Percentiles rank a stretch among this genome's conserved stretches.
Conservation (phyloP, 1,140 invertebrate species). For the Armadillidium nasatum region DNA sequence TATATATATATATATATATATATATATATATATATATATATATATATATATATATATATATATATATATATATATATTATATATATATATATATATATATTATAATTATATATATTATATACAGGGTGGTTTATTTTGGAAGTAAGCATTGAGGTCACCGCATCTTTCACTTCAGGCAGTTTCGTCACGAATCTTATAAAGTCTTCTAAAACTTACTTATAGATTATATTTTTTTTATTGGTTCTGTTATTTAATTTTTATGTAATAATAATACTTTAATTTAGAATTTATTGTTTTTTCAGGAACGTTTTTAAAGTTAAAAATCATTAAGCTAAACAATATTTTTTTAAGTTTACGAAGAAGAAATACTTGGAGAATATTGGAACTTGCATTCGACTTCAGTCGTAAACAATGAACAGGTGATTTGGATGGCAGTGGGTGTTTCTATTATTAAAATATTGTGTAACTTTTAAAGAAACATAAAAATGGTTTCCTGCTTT, state of each 20-base stretch:
- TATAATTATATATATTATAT: not conserved
- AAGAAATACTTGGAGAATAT: not conserved
- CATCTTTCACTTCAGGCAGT: constrained; percentile 9
- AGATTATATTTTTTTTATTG: too few relatives aligned
- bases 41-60: constrained; percentile 1
- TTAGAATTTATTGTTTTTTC: too few relatives aligned
- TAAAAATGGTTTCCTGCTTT: too few relatives aligned
- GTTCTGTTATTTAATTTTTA: too few relatives aligned
- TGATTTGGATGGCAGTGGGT: not conserved
- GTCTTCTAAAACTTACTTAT: not conserved
- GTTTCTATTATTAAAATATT: not conserved
- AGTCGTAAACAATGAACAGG: constrained; percentile 9
- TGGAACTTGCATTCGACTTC: not conserved
- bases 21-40: constrained; percentile 14
- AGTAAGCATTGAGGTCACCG: constrained; percentile 8
- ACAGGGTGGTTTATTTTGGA: not conserved
- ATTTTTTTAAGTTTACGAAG: too few relatives aligned
- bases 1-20: constrained; percentile 11
- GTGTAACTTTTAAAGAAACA: too few relatives aligned
- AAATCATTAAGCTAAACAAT: too few relatives aligned
- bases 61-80: constrained; percentile 8
- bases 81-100: constrained; percentile 11
- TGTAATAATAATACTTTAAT: too few relatives aligned
- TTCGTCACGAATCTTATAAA: not conserved
- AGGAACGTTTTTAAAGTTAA: too few relatives aligned